Percentiles rank a stretch among this genome's conserved stretches.
Conservation (phyloP, 2,888 invertebrate species). For the Volucella inflata region DNA sequence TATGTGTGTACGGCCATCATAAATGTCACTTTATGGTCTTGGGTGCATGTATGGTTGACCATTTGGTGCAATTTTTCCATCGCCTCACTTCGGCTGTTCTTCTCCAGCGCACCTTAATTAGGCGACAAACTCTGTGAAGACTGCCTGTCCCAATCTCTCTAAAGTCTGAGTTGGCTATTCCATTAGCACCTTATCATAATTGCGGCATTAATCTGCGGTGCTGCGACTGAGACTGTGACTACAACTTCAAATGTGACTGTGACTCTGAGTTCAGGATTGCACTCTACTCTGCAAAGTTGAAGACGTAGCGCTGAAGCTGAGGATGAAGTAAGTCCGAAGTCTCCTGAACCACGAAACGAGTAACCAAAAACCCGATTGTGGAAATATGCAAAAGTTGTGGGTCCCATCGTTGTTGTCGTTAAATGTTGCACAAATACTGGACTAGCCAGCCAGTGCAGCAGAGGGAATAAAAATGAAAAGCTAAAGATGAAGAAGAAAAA, state of each 20-base stretch:
- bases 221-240: conserved; percentile 12
- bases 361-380: conserved; percentile 56
- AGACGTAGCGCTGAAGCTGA: conserved; percentile 7
- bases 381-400: conserved; percentile 68
- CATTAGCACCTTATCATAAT: conserved; percentile 80
- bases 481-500: conserved; percentile 8
- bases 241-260: no score
- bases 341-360: conserved; percentile 15
- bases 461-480: conserved; percentile 1
- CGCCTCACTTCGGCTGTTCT: conserved; percentile 3
- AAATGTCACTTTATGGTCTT: conserved; percentile 71
- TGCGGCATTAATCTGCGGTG: conserved; percentile 79
- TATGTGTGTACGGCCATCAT: conserved; percentile 67
- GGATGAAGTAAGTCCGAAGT: background rate
- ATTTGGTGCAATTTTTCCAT: conserved; percentile 54
- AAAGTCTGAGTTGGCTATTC: conserved; percentile 78
- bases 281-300: conserved; percentile 8
- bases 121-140: conserved; percentile 52
- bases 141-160: conserved; percentile 12
- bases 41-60: conserved; percentile 53
- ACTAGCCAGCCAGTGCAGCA: conserved; percentile 26
- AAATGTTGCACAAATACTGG: conserved; percentile 57
- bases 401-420: conserved; percentile 61
- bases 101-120: conserved; percentile 67
- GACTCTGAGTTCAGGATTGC: conserved; percentile 27